Base-by-base conservation (phyloP, 2,888 invertebrate species). In the Biston betularia region DNA sequence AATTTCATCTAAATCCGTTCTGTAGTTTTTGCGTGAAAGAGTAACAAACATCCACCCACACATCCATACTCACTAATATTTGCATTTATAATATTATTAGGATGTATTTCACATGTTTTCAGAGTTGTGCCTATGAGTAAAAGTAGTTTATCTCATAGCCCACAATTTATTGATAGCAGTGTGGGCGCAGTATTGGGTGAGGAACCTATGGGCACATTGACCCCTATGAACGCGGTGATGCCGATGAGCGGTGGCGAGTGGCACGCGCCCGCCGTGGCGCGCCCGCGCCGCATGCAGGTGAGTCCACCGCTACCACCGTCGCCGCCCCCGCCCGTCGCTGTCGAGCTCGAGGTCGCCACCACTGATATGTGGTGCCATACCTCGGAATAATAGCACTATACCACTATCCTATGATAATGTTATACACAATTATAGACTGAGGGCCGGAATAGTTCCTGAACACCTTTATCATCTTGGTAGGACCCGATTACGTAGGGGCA, bases 311-410 rank as follows among this genome's bases (percentile, higher is more conserved):
- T 73, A 40, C 79, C 78, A 48, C 78, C 76, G 11, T 80, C 74
- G 40, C 38, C 74, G 33, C 77, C 80, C 68, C 79, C 77, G 59
- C 79, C 78, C 76, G 70, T 78, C 75, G 67, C 79, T 74, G 64
- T 80, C 89, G 92, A 92, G 70, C 87, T 92, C 0, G 92, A 93
- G 71, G 93, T 93, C 52, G 89, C 91, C 74, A 89, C 92, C 77
- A 90, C 92, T 7, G 89, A 92, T 63, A 91, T 88, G 83, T 92
- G 90, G 91, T 89, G 88, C 72, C 83, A 84, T 68, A 84, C 79
- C 54, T 14, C 57, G 38, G 38, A 46, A 52, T 65, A 49, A 42
- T 24, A 24, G 24, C 14, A 49, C 44, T 50, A 59, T 57, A 24
- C 33, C n/a, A 1, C 14, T 14, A 45, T 14, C 44, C 12, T 1